Conservation (phyloP, 2,113 vertebrate genomes). For the Lanius collurio region DNA sequence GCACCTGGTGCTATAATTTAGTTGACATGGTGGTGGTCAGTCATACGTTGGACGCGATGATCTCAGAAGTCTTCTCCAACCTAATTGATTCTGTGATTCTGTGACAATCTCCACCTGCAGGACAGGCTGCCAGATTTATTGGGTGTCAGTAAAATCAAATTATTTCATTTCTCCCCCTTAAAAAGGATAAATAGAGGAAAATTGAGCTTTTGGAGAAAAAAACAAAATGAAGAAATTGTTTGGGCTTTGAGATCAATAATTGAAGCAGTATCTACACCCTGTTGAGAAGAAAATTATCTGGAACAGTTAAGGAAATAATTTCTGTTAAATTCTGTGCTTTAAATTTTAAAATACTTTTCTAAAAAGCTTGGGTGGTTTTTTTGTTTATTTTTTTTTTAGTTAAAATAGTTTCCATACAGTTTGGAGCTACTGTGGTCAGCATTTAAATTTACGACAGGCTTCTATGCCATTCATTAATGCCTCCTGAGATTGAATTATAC, state of each 20-base stretch:
- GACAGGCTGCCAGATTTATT: background rate
- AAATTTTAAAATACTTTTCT: background rate
- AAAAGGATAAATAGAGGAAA: background rate
- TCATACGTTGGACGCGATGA: background rate
- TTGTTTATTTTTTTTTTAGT: background rate
- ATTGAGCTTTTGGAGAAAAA: fast-evolving
- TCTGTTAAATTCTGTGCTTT: background rate
- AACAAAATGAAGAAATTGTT: background rate
- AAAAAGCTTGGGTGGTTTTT: background rate
- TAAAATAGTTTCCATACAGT: background rate
- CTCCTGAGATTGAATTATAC: background rate
- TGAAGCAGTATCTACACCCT: background rate
- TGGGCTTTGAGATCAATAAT: background rate
- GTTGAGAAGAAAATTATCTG: background rate
- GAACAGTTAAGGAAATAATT: background rate
- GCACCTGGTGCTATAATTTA: background rate
- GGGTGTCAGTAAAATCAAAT: background rate
- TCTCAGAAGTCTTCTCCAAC: background rate
- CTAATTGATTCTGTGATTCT: background rate
- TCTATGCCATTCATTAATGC: background rate
- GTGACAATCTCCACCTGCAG: background rate
- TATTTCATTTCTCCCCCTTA: background rate
- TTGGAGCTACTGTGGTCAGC: background rate
- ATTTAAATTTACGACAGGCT: background rate
- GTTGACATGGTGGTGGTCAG: background rate